Conservation (phyloP, 1,140 invertebrate genomes). For the Rhagoletis pomonella region DNA sequence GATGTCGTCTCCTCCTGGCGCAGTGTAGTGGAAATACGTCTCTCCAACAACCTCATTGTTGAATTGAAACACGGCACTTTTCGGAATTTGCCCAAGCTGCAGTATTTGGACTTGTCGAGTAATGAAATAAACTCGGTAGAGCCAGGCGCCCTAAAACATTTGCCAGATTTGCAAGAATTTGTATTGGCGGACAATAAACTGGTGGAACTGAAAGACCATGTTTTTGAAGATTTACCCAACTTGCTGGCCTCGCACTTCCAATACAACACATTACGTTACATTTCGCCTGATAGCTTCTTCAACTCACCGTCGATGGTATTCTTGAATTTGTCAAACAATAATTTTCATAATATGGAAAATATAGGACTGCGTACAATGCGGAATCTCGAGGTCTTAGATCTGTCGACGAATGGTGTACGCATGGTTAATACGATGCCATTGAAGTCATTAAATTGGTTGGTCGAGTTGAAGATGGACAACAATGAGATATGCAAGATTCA, state of each 20-base stretch:
- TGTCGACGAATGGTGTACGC: slow-evolving; percentile 85
- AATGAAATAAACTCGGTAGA: slow-evolving; percentile 88
- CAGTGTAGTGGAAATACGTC: slow-evolving; percentile 80
- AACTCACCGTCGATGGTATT: slow-evolving; percentile 85
- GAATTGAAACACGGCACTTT: slow-evolving; percentile 84
- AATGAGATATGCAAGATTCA: slow-evolving; percentile 83
- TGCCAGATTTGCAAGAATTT: slow-evolving; percentile 85
- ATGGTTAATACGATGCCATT: slow-evolving; percentile 80
- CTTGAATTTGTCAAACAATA: slow-evolving; percentile 88
- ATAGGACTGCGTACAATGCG: slow-evolving; percentile 82
- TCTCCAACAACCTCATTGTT: slow-evolving; percentile 85
- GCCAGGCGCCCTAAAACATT: slow-evolving; percentile 82
- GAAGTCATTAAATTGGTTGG: slow-evolving; percentile 85
- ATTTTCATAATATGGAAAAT: slow-evolving; percentile 81
- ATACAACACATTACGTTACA: slow-evolving; percentile 84
- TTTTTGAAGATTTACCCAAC: slow-evolving; percentile 85
- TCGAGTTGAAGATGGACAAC: slow-evolving; percentile 87
- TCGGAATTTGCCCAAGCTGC: slow-evolving; percentile 81
- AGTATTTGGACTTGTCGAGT: slow-evolving; percentile 84
- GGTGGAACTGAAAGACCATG: slow-evolving; percentile 81
- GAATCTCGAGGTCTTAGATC: slow-evolving; percentile 87
- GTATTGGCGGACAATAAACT: slow-evolving; percentile 86
- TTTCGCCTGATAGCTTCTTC: slow-evolving; percentile 85
- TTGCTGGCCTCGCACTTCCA: slow-evolving; percentile 86
- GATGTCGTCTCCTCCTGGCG: slow-evolving; percentile 81